phyloP scores from a whole-genome alignment of 2,113 vertebrate species.

The Aleadryas rufinucha region DNA sequence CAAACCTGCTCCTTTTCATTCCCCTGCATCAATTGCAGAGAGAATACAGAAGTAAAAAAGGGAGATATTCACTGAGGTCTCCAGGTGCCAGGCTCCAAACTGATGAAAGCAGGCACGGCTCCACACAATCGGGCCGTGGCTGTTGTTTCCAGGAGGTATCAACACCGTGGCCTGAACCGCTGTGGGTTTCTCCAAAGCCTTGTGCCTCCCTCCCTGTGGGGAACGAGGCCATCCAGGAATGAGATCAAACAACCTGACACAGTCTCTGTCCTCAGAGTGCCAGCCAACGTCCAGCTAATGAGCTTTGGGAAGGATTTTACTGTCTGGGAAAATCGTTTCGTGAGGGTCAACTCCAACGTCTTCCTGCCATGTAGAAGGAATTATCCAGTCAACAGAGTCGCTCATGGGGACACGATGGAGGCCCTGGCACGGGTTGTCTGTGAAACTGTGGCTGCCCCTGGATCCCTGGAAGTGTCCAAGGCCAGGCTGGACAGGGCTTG shows the following conservation, averaged over 20 bases:
- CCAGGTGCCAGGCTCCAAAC: not conserved
- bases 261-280: not conserved
- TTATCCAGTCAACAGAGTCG: not conserved
- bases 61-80: not conserved
- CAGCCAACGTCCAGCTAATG: not conserved
- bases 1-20: not conserved
- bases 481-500: fast-evolving
- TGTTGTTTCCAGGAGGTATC: not conserved
- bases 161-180: not conserved
- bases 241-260: not conserved
- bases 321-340: not conserved
- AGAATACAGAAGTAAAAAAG: not conserved
- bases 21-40: not conserved
- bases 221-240: not conserved
- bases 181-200: not conserved
- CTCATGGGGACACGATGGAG: not conserved
- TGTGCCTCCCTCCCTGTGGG: not conserved
- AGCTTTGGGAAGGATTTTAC: not conserved
- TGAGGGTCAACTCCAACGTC: not conserved
- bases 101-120: not conserved
- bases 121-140: not conserved
- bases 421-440: not conserved
- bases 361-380: not conserved
- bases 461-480: not conserved
- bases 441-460: not conserved